Conservation (phyloP, 2,797 vertebrate species). For the Micropoecilia bifurca region DNA sequence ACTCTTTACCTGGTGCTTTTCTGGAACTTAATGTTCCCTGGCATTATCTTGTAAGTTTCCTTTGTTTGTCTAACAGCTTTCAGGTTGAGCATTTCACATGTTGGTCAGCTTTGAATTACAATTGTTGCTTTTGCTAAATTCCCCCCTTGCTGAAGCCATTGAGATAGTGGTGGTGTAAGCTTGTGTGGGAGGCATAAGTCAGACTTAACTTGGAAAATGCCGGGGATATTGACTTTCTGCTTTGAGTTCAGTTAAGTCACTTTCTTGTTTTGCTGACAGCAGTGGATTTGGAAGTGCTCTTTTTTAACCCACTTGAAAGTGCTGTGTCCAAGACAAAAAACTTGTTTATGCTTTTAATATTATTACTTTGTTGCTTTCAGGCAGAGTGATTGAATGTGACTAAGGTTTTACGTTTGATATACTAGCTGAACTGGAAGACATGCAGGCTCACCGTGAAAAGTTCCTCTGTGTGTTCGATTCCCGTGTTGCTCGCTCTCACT, state of each 20-base stretch:
- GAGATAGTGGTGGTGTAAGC: not conserved
- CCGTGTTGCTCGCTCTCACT: not conserved
- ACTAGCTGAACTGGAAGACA: not conserved
- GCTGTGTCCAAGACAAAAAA: not conserved
- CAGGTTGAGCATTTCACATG: not conserved
- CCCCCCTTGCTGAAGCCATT: not conserved
- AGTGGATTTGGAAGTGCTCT: not conserved
- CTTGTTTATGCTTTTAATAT: not conserved
- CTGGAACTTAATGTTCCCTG: not conserved
- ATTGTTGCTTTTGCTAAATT: not conserved
- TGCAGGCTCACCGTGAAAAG: not conserved
- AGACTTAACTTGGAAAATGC: not conserved
- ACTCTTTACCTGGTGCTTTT: not conserved
- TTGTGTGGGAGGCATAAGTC: not conserved
- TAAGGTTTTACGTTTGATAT: not conserved
- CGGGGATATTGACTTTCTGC: not conserved
- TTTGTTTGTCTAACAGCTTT: not conserved
- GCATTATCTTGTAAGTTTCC: not conserved
- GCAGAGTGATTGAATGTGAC: not conserved
- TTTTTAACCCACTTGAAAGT: not conserved
- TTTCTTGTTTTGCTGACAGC: slow-evolving; percentile 11
- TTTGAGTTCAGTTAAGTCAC: not conserved
- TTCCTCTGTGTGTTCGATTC: not conserved
- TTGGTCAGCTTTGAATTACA: not conserved
- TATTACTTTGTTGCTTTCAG: not conserved